Evolutionary conservation across 2,888 invertebrate genomes (phyloP), one percentile per base, ranked within the genome.

Genomic region (Merodon equestris): DNA sequence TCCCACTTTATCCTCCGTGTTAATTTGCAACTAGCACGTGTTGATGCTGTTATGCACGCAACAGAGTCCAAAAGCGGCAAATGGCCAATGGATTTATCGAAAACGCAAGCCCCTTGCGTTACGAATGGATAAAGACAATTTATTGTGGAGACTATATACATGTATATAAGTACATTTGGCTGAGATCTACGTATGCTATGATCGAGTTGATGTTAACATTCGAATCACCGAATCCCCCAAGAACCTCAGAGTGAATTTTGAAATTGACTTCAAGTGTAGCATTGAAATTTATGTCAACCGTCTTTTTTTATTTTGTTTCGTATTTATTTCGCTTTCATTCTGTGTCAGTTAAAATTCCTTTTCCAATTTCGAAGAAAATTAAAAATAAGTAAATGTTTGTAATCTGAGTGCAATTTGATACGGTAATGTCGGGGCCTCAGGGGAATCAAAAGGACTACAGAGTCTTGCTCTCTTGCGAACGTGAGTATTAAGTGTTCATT

Each of bases 101-200:
- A 77, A 58, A 67, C 77, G 34, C 67, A 56, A 53, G 61, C 67
- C 73, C 77, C 67, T 58, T 73, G 72, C 72, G 67, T 77, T 45
- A 17, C 36, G 12, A 2, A 34, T 47, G 66, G 64, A 76, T 76
- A 66, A 18, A 44, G 64, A 70, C 27, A 27, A 27, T 27, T 27
- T 27, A 27, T 7, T 27, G 7, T 27, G 7, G 7, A 27, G 3
- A 2, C 7, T 27, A 7, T 47, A 36, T 44, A 40, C 12, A 64
- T n/a, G 40, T 17, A 42, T 45, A 12, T 14, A 56, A 61, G 45
- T 27, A 68, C 63, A 10, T 36, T 58, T 61, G 60, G 66, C 57
- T 57, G 57, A 45, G 61, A 77, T 72, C 72, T 66, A 77, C 66
- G 60, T 15, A 38, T 12, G 38, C 9, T 1, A 14, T 18, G 10